These are phyloP conservation scores for Lampropteryx suffumata DNA, from an alignment of 2,888 invertebrate species.

Conservation along the genomic window DNA sequence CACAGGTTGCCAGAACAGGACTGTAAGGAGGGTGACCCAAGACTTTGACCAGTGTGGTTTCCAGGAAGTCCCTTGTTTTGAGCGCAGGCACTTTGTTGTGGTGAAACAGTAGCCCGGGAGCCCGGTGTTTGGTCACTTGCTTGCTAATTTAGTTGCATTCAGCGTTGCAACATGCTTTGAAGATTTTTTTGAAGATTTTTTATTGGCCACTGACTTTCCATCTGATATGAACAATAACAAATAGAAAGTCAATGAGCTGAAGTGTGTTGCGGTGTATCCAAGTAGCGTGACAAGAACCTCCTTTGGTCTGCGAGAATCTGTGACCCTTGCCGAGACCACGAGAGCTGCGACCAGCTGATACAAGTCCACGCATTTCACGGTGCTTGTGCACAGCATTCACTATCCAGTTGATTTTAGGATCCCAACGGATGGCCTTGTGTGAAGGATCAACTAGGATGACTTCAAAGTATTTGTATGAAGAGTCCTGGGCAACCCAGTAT, in stretches of 20 bases:
- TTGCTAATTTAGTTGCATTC: no score
- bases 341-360: slow-evolving; percentile 97
- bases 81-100: no score
- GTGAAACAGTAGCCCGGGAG: no score
- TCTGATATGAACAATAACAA: slow-evolving; percentile 52
- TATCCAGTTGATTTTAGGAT: slow-evolving; percentile 99
- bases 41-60: no score
- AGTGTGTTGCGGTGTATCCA: slow-evolving; percentile 98
- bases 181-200: slow-evolving; percentile 34
- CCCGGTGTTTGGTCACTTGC: no score
- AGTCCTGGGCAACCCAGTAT: slow-evolving; percentile 99
- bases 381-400: slow-evolving; percentile 98
- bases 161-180: no score
- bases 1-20: no score
- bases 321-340: slow-evolving; percentile 98
- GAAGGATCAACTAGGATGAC: slow-evolving; percentile 96
- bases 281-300: slow-evolving; percentile 96
- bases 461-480: slow-evolving; percentile 99
- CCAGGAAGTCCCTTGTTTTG: no score
- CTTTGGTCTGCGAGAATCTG: slow-evolving; percentile 96
- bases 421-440: slow-evolving; percentile 96
- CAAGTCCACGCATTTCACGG: slow-evolving; percentile 98
- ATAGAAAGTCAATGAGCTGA: slow-evolving; percentile 83
- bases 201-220: slow-evolving; percentile 62
- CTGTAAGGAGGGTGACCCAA: no score